These are phyloP conservation scores for Beroe forskalii DNA, from an alignment of 37 sponge, comb jelly and placozoan genomes.

Conservation along the genomic window DNA sequence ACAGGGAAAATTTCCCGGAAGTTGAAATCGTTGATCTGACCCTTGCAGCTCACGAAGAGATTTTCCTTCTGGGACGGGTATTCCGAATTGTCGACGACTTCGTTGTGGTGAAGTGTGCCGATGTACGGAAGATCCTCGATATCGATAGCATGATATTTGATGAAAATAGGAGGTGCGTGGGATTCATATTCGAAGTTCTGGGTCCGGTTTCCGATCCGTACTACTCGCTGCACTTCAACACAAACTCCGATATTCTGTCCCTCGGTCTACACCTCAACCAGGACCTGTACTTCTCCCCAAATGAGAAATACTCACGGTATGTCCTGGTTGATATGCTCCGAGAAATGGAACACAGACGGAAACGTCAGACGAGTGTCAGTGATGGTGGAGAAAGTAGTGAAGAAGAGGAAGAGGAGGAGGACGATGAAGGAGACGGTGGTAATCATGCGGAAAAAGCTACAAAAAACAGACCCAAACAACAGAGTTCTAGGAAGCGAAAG, in stretches of 20 bases:
- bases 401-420: not conserved
- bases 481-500: not conserved
- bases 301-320: not conserved
- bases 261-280: not conserved
- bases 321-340: slow-evolving; percentile 13
- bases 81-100: slow-evolving; percentile 48
- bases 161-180: slow-evolving; percentile 9
- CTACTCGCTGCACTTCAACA: slow-evolving; percentile 46
- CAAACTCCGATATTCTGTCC: slow-evolving; percentile 13
- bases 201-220: slow-evolving; percentile 33
- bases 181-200: slow-evolving; percentile 39
- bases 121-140: not conserved
- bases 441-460: not conserved
- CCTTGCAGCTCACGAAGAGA: not conserved
- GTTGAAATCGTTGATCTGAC: slow-evolving; percentile 55
- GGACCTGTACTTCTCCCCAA: slow-evolving; percentile 21
- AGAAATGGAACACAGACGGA: not conserved
- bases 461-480: not conserved
- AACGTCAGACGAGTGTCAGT: not conserved
- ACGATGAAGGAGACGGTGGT: no score
- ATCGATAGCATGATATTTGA: slow-evolving; percentile 45
- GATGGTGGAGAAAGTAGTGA: not conserved
- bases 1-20: not conserved
- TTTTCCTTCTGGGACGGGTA: not conserved
- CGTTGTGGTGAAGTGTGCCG: slow-evolving; percentile 18